These are phyloP conservation scores for Chromoteleia sp. DNA, from an alignment of 2,888 invertebrate species.

Conservation along the genomic window DNA sequence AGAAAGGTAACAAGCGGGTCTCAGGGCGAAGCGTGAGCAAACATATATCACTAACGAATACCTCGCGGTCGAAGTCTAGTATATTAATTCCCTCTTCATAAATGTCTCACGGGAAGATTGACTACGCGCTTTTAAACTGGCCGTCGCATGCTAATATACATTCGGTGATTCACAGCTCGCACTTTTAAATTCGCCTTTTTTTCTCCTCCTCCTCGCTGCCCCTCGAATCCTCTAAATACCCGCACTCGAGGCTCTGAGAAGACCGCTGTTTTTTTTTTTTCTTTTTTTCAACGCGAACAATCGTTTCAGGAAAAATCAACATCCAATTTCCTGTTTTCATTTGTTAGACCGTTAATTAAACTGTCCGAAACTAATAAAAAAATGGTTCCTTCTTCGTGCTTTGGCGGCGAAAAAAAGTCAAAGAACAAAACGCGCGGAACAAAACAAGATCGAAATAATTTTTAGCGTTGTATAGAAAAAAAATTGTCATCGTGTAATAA, in stretches of 20 bases:
- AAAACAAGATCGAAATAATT: slow-evolving; percentile 15
- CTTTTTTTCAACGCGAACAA: slow-evolving; percentile 2
- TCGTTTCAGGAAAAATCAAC: background rate
- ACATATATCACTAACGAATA: slow-evolving; percentile 82
- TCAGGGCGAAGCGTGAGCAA: slow-evolving; percentile 77
- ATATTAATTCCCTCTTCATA: slow-evolving; percentile 85
- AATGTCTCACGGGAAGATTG: slow-evolving; percentile 84
- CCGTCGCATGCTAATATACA: slow-evolving; percentile 83
- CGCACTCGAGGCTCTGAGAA: background rate
- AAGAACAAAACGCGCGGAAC: slow-evolving; percentile 1
- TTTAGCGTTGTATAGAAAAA: slow-evolving; percentile 21
- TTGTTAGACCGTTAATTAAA: slow-evolving; percentile 26
- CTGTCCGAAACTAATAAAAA: slow-evolving; percentile 25
- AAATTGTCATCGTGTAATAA: slow-evolving; percentile 61
- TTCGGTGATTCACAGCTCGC: slow-evolving; percentile 80
- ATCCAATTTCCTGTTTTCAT: slow-evolving; percentile 9
- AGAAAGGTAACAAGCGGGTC: slow-evolving; percentile 48
- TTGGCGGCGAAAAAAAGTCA: slow-evolving; percentile 11
- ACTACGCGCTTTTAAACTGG: slow-evolving; percentile 84
- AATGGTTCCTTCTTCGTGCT: background rate
- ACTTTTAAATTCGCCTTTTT: slow-evolving; percentile 32
- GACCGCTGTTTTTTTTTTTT: too few species aligned
- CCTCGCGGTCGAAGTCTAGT: slow-evolving; percentile 81
- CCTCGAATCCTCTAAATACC: background rate
- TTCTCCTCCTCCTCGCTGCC: background rate